Evolutionary conservation across 1,140 invertebrate species (phyloP), one percentile per base, ranked within the genome.

Genomic region (Thaumetopoea pityocampa): DNA sequence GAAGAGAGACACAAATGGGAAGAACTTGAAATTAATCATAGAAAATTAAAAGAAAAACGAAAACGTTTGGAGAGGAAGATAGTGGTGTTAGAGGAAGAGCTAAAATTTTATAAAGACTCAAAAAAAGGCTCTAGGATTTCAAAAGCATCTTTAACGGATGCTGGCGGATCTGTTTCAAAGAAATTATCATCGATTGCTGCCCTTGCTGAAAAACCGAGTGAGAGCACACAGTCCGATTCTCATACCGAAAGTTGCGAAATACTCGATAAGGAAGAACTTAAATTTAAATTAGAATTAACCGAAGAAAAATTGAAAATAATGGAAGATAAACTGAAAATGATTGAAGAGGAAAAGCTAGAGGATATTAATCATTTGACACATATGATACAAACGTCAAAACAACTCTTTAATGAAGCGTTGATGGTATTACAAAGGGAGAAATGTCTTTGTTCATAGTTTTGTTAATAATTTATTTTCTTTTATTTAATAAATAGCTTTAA

Each of bases 381-480:
- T 12, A 84, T 84, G 80, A 77, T 84, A 40, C 73, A 84, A 62
- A 80, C 67, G 3, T 84, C 80, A 3, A 84, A 81, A 23, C 73
- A 81, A 42, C 54, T 81, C 17, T 84, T 84, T 35, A 77, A 84
- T 33, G 79, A 83, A 58, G 77, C 79, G 2, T 53, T 81, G 20
- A 36, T 49, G 1, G 70, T 80, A 33, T 65, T 84, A 38, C 79
- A 80, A 57, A 71, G 58, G 35, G 69, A 81, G 8, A 84, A 84
- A 41, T 80, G 76, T 35, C 41, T 66, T 33, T 81, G 77, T 62
- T 62, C 53, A 1, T 77, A 59, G 44, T 33, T 27, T 33, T 27
- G n/a, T 40, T 47, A 28, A 18, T 29, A 11, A 51, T 46, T 44
- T 16, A 36, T 30, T 20, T 22, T 22, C 42, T 49, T 44, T 35